Evolutionary conservation across 2,797 vertebrate species (phyloP).

Genomic region (Arrhamphus sclerolepis): DNA sequence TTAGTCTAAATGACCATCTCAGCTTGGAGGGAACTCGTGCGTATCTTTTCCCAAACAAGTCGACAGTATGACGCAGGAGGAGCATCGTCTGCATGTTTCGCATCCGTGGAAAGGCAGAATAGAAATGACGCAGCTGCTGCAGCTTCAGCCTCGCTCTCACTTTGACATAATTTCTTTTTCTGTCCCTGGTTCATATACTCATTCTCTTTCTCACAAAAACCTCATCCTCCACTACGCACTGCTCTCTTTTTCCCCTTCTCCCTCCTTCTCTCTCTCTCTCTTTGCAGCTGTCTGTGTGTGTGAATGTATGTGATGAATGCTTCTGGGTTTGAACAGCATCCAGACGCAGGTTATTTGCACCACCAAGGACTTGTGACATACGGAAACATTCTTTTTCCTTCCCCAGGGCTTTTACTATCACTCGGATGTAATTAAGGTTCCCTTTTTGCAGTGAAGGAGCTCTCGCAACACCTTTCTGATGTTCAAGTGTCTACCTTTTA

Average conservation of each 20-base stretch:
- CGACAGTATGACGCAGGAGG: slow-evolving; percentile 38
- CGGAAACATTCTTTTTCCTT: slow-evolving; percentile 53
- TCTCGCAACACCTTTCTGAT: slow-evolving; percentile 15
- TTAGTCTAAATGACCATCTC: slow-evolving; percentile 10
- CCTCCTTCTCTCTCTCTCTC: slow-evolving; percentile 2
- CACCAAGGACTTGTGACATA: slow-evolving; percentile 50
- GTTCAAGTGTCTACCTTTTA: slow-evolving; percentile 10
- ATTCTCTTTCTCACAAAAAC: slow-evolving; percentile 38
- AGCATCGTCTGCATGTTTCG: slow-evolving; percentile 35
- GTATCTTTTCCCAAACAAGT: slow-evolving; percentile 24
- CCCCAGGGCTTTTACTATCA: slow-evolving; percentile 42
- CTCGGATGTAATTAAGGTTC: slow-evolving; percentile 56
- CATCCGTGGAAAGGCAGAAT: slow-evolving; percentile 42
- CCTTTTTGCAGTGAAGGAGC: slow-evolving; percentile 38
- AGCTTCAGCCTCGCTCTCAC: slow-evolving; percentile 23
- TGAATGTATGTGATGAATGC: slow-evolving; percentile 42
- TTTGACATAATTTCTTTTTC: slow-evolving; percentile 40
- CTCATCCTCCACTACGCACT: slow-evolving; percentile 30
- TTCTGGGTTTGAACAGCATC: slow-evolving; percentile 60
- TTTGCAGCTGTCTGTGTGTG: slow-evolving; percentile 27
- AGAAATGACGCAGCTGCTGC: slow-evolving; percentile 42
- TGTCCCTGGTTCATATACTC: slow-evolving; percentile 27
- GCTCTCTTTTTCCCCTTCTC: slow-evolving; percentile 11
- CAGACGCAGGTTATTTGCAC: slow-evolving; percentile 61
- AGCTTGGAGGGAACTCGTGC: slow-evolving; percentile 5